These are phyloP conservation scores for Zoroaster sp. DNA, from an alignment of 53 echinoderm and acorn worm genomes.

Conservation along the genomic window DNA sequence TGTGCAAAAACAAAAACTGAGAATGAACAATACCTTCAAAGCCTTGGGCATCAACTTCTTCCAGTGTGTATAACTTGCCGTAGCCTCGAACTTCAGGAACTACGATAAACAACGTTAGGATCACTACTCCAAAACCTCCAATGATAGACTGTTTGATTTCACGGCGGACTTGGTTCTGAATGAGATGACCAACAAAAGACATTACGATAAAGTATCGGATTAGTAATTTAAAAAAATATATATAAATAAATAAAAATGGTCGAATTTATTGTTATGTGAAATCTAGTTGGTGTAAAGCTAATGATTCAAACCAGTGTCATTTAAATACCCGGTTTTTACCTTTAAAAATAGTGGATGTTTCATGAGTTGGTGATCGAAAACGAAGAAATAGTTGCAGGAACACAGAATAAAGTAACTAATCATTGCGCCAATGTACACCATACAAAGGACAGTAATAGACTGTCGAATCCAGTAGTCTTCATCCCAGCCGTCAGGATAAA, in stretches of 20 bases:
- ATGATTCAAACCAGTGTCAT: no score
- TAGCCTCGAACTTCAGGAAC: conserved; percentile 81
- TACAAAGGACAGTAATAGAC: conserved; percentile 38
- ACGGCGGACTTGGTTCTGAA: conserved; percentile 81
- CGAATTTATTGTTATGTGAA: no score
- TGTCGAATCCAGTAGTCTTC: conserved; percentile 83
- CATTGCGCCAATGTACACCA: conserved; percentile 57
- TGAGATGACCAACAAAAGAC: not conserved
- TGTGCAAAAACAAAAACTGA: no score
- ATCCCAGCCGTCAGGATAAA: conserved; percentile 75
- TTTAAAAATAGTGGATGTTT: conserved; percentile 61
- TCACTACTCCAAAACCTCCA: conserved; percentile 48
- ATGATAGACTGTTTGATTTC: conserved; percentile 69
- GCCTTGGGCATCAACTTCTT: not conserved
- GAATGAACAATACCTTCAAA: conserved; percentile 43
- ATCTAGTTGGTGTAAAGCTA: no score
- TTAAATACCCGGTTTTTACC: not conserved
- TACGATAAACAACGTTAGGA: conserved; percentile 63
- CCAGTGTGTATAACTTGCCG: conserved; percentile 65
- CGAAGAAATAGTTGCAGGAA: conserved; percentile 36
- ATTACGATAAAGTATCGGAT: no score
- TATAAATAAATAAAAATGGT: not conserved
- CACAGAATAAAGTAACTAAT: conserved; percentile 45
- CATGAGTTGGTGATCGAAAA: conserved; percentile 60
- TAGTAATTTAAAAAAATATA: no score